Conservation (phyloP, 2,797 vertebrate genomes). For the Pantherophis alleghaniensis region DNA sequence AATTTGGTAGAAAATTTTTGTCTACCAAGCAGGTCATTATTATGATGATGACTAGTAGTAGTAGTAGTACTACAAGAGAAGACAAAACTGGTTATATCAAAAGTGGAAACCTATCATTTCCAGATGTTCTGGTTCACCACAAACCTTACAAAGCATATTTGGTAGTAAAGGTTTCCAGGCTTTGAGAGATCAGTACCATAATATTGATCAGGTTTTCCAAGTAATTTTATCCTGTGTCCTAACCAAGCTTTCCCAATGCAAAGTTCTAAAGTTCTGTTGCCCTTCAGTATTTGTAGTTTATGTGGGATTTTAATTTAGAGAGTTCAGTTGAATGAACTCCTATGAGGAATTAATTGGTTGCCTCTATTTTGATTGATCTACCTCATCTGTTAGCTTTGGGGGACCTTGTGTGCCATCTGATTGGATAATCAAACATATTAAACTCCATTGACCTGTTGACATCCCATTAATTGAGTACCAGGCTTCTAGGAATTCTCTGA, state of each 20-base stretch:
- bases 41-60: rapidly evolving
- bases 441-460: background rate
- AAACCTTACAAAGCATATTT: background rate
- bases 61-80: background rate
- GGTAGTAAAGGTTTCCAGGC: background rate
- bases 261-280: background rate
- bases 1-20: background rate
- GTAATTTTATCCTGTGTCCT: background rate
- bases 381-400: background rate
- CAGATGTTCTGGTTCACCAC: background rate
- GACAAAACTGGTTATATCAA: background rate
- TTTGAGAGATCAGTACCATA: background rate
- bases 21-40: background rate
- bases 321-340: background rate
- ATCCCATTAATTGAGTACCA: background rate
- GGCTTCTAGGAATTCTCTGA: background rate
- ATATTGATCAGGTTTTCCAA: background rate
- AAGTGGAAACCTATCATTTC: background rate
- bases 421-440: background rate
- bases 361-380: background rate
- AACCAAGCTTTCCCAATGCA: background rate
- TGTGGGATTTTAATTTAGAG: background rate
- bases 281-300: background rate
- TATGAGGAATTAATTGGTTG: background rate
- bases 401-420: background rate